Evolutionary conservation across 2,113 vertebrate genomes (phyloP), one percentile per base, ranked within the genome.

Genomic region (Columba janthina): DNA sequence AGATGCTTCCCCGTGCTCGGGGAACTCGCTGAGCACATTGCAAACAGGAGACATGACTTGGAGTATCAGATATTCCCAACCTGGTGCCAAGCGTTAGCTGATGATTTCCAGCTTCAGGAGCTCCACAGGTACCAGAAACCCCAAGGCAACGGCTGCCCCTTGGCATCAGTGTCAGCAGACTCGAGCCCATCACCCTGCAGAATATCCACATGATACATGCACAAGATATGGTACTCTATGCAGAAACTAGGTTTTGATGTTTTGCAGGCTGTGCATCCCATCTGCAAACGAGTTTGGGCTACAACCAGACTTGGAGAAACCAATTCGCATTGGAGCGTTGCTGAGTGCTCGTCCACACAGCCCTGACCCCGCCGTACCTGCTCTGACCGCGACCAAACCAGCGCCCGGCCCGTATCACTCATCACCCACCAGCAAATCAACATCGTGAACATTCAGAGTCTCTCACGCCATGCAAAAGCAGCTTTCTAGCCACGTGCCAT

Each of bases 321-420:
- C 1, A 61, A 75, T 36, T 67, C 54, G 58, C 24, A 10, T 1
- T 5, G 0, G 25, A n/a, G 4, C 26, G 15, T 3, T 8, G 29
- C 57, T 10, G 18, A 31, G 51, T 7, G 67, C 44, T 60, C 10
- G 0, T 21, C 46, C 9, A 3, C 56, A 3, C 57, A n/a, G 62
- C 44, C 44, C 44, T 46, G 18, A 46, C 44, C 44, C 44, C 44
- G 7, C 42, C 16, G 15, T 44, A 17, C 42, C 4, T 6, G 42
- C 42, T 44, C 42, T 16, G 7, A 46, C 17, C 44, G 4, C 44
- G 18, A 6, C 40, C 56, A 36, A 65, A 75, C 17, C 46, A 5
- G 2, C 2, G 6, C 17, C 46, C 6, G 5, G 66, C 34, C 26
- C 12, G 0, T 2, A 14, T 10, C 12, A 0, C 65, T 17, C 10